Percentiles rank a stretch among this genome's conserved stretches.
Evolutionary conservation across 2,888 invertebrate species (phyloP).

Genomic region (Patella ulyssiponensis): DNA sequence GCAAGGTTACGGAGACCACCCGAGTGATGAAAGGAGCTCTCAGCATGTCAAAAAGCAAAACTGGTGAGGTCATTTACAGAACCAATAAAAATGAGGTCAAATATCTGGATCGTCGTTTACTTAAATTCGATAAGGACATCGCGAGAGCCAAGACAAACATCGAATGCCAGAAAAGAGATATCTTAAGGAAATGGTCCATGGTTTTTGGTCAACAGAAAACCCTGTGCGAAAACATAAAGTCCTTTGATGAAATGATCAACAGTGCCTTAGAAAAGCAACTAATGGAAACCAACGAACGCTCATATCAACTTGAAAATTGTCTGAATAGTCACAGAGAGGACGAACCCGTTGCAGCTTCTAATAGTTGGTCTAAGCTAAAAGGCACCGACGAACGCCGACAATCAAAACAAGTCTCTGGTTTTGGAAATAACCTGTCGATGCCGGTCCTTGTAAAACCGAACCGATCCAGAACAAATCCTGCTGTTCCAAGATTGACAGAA

Average conservation of each 20-base stretch:
- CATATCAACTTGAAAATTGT: background rate
- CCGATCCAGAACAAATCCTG: background rate
- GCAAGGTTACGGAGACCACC: slow-evolving; percentile 50
- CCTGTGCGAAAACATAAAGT: slow-evolving; percentile 39
- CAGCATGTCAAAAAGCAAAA: slow-evolving; percentile 53
- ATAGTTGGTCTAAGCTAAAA: background rate
- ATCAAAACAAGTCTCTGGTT: background rate
- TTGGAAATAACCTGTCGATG: background rate
- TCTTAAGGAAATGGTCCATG: slow-evolving; percentile 40
- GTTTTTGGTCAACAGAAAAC: slow-evolving; percentile 43
- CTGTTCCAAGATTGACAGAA: background rate
- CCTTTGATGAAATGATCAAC: slow-evolving; percentile 38
- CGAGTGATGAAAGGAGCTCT: slow-evolving; percentile 56
- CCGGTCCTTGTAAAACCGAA: background rate
- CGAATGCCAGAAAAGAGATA: slow-evolving; percentile 32
- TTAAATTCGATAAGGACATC: slow-evolving; percentile 39
- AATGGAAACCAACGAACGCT: background rate
- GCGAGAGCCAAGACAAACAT: slow-evolving; percentile 22
- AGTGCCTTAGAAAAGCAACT: slow-evolving; percentile 32
- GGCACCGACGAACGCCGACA: background rate
- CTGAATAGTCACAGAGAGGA: background rate
- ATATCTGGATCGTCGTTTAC: slow-evolving; percentile 41
- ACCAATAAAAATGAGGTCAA: slow-evolving; percentile 52
- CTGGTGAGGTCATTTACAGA: slow-evolving; percentile 55
- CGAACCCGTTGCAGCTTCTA: background rate